phyloP scores from a whole-genome alignment of 2,888 invertebrate species.

The Steinernema carpocapsae region DNA sequence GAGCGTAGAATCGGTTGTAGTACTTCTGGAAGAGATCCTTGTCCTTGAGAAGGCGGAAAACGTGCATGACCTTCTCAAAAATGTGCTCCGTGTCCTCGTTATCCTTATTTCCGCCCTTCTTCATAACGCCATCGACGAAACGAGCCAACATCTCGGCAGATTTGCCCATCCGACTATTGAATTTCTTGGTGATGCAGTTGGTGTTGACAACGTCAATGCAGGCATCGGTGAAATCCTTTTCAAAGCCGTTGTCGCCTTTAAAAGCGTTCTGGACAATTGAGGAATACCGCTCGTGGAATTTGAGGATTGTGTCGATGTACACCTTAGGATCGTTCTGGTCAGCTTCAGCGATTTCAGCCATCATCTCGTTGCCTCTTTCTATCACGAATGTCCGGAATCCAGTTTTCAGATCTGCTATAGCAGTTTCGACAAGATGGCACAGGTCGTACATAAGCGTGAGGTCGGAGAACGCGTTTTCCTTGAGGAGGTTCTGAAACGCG shows the following conservation, averaged over 20 bases:
- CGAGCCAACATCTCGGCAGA: conserved; percentile 8
- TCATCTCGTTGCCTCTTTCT: too few species aligned
- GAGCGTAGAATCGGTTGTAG: conserved; percentile 7
- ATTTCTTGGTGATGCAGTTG: conserved; percentile 4
- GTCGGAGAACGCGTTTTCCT: conserved; percentile 76
- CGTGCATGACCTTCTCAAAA: not conserved
- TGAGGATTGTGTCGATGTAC: too few species aligned
- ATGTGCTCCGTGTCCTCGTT: not conserved
- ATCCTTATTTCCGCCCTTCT: not conserved
- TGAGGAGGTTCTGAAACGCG: conserved; percentile 83
- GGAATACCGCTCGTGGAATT: too few species aligned
- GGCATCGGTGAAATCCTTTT: not conserved
- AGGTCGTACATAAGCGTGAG: too few species aligned
- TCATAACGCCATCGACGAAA: not conserved
- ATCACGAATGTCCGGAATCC: too few species aligned
- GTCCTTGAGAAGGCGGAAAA: conserved; percentile 70
- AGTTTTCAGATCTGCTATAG: too few species aligned
- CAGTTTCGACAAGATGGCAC: too few species aligned
- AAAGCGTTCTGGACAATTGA: too few species aligned
- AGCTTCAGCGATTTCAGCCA: too few species aligned
- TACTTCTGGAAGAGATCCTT: conserved; percentile 14
- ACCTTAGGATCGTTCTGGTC: too few species aligned
- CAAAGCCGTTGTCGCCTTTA: not conserved
- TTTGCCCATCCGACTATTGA: not conserved
- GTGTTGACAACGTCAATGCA: not conserved